Percentiles rank a stretch among this genome's conserved stretches.
These are phyloP conservation scores for Trachops cirrhosus DNA, from an alignment of 2,797 vertebrate genomes.

Conservation along the genomic window DNA sequence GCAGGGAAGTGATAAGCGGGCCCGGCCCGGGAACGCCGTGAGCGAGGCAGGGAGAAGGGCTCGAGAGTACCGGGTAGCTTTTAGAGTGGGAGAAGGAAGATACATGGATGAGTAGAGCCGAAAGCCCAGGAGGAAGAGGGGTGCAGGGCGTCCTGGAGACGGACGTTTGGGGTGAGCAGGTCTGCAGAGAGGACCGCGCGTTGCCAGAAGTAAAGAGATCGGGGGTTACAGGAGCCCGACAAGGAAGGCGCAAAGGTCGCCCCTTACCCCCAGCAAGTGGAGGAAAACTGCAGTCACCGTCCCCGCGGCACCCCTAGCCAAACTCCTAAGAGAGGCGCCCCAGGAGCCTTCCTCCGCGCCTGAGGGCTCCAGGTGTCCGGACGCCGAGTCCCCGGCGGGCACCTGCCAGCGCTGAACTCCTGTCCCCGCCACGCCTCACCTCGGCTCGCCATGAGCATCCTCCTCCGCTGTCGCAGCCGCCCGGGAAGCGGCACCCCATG, in stretches of 20 bases:
- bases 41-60: background rate
- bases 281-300: constrained; percentile 29
- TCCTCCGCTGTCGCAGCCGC: constrained; percentile 62
- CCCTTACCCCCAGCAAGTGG: background rate
- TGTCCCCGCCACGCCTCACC: constrained; percentile 70
- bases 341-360: constrained; percentile 30
- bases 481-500: constrained; percentile 74
- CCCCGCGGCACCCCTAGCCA: background rate
- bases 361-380: constrained; percentile 55
- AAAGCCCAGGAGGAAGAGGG: background rate
- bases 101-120: background rate
- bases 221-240: background rate
- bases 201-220: background rate
- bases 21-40: background rate
- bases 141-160: background rate
- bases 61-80: background rate
- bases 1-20: background rate
- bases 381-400: constrained; percentile 52
- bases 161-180: background rate
- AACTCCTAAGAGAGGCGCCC: constrained; percentile 37
- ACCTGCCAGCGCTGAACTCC: constrained; percentile 61
- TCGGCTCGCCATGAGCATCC: constrained; percentile 70
- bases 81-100: background rate
- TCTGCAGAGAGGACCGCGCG: background rate
- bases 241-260: background rate